Conservation (phyloP, 2,797 vertebrate species). For the Pangasius larnaudii region DNA sequence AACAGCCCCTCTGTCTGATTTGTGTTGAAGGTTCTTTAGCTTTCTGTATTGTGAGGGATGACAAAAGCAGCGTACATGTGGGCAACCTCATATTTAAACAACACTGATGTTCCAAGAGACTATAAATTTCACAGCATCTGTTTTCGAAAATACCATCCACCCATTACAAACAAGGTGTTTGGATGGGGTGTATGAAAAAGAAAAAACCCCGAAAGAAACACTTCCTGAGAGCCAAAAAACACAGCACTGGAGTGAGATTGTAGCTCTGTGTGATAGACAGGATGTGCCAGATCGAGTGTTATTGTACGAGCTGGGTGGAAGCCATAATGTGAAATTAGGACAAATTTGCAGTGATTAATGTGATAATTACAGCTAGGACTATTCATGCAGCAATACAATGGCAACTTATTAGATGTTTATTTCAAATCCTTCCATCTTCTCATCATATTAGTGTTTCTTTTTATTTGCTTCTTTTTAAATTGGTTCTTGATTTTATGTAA, state of each 20-base stretch:
- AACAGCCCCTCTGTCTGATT: not conserved
- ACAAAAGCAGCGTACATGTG: not conserved
- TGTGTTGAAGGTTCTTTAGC: not conserved
- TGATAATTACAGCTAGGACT: not conserved
- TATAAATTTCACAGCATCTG: not conserved
- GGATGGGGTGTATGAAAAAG: not conserved
- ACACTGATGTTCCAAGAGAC: not conserved
- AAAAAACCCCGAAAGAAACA: not conserved
- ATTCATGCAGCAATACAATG: not conserved
- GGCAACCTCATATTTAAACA: not conserved
- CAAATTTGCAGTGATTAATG: not conserved
- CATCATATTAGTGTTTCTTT: not conserved
- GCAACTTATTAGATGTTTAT: not conserved
- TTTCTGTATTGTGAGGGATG: not conserved
- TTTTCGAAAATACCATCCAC: too few relatives aligned
- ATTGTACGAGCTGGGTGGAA: not conserved
- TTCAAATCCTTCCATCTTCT: not conserved
- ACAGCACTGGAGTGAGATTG: not conserved
- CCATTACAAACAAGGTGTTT: not conserved
- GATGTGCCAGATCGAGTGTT: not conserved
- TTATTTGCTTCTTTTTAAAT: not conserved
- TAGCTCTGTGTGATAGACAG: not conserved
- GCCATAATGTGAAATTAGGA: not conserved
- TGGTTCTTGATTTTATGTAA: not conserved
- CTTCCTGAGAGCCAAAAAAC: not conserved